Percentiles rank a stretch among this genome's conserved stretches.
Evolutionary conservation across 2,888 invertebrate species (phyloP).

Genomic region (Lasioglossum leucozonium): DNA sequence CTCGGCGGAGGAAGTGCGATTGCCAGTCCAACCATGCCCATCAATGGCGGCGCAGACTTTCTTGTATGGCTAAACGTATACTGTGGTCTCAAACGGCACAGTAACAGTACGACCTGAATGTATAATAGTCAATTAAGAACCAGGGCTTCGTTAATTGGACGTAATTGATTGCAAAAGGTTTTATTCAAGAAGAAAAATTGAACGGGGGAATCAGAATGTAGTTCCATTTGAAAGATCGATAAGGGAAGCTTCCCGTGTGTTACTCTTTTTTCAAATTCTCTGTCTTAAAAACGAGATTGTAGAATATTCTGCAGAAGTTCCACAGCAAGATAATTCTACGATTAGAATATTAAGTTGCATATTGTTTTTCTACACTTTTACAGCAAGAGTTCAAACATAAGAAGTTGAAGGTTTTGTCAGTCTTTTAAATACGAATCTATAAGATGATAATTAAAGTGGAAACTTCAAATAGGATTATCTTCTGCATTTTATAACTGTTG

Average conservation of each 20-base stretch:
- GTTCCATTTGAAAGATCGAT: not conserved
- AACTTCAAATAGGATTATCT: not conserved
- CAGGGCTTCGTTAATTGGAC: conserved; percentile 23
- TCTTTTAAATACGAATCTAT: not conserved
- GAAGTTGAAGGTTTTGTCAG: not conserved
- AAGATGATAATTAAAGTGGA: not conserved
- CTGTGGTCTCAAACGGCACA: conserved; percentile 96
- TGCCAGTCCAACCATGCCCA: conserved; percentile 97
- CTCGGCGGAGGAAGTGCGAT: conserved; percentile 98
- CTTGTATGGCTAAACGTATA: conserved; percentile 96
- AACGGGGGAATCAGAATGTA: not conserved
- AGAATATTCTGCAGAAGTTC: not conserved
- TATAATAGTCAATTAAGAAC: conserved; percentile 40
- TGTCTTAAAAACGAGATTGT: not conserved
- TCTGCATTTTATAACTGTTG: not conserved
- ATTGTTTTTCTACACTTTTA: no score
- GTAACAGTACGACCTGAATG: conserved; percentile 94
- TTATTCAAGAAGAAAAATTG: not conserved
- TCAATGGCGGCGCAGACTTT: conserved; percentile 93
- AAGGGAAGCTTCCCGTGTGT: not conserved
- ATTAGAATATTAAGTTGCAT: not conserved
- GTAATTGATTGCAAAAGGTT: conserved; percentile 29
- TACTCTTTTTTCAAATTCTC: not conserved
- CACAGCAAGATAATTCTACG: not conserved
- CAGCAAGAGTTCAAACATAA: not conserved